Conservation (phyloP, 2,797 vertebrate species). For the Enteromius paludinosus region DNA sequence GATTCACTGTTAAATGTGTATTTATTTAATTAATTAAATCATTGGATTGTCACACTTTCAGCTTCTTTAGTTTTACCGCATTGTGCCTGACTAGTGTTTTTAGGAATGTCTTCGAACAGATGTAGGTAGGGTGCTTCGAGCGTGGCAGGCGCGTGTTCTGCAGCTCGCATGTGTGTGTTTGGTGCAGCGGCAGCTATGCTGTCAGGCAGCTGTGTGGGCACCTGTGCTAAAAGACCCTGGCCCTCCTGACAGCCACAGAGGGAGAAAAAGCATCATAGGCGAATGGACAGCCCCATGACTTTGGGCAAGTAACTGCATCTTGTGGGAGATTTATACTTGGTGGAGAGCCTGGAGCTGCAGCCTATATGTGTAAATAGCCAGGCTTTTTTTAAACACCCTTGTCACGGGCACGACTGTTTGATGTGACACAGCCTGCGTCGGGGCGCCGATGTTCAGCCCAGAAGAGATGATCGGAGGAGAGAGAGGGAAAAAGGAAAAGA, state of each 20-base stretch:
- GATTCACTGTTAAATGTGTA: background rate
- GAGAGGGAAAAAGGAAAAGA: slow-evolving; percentile 49
- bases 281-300: slow-evolving; percentile 63
- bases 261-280: slow-evolving; percentile 29
- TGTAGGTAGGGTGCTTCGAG: slow-evolving; percentile 28
- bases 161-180: slow-evolving; percentile 59
- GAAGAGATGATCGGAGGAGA: slow-evolving; percentile 67
- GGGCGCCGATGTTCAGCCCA: slow-evolving; percentile 63
- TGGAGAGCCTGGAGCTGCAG: slow-evolving; percentile 67
- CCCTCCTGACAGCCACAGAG: slow-evolving; percentile 61
- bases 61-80: slow-evolving; percentile 3
- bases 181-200: slow-evolving; percentile 65
- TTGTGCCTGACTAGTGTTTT: background rate
- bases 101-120: background rate
- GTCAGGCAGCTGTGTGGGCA: slow-evolving; percentile 78
- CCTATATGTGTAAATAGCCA: slow-evolving; percentile 68
- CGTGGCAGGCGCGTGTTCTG: slow-evolving; percentile 63
- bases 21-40: background rate
- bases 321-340: slow-evolving; percentile 75
- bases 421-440: slow-evolving; percentile 72
- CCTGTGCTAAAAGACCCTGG: slow-evolving; percentile 67
- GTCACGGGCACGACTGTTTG: slow-evolving; percentile 71
- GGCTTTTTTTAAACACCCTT: slow-evolving; percentile 64
- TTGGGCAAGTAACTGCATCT: slow-evolving; percentile 71
- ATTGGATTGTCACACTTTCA: background rate